phyloP scores from a whole-genome alignment of 2,797 vertebrate genomes.

The Sebastes matsubarae region DNA sequence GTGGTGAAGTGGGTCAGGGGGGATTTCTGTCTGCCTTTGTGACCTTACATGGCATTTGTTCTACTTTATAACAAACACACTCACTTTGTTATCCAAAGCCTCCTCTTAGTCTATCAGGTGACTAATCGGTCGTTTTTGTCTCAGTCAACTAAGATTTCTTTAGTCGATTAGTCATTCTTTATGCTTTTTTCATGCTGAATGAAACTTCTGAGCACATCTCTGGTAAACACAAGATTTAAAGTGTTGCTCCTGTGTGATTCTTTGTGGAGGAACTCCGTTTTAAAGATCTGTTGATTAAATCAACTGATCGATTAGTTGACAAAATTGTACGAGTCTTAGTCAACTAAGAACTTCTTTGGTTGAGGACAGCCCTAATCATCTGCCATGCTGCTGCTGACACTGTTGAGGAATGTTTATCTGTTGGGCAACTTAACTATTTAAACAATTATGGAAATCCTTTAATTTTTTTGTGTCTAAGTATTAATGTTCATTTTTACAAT shows the following conservation, averaged over 20 bases:
- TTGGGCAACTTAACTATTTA: neutral
- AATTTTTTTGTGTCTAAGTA: neutral
- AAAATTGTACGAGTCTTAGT: no score
- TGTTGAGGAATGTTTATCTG: neutral
- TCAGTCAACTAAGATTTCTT: no score
- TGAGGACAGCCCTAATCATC: neutral
- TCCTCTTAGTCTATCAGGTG: fast-evolving
- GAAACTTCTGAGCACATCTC: no score
- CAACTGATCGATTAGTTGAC: no score
- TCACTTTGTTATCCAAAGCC: neutral
- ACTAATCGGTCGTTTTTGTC: no score
- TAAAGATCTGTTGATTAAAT: no score
- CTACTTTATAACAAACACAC: conserved; percentile 4
- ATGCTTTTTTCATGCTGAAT: no score
- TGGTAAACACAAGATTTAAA: no score
- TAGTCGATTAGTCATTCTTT: no score
- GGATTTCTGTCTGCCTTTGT: conserved; percentile 55
- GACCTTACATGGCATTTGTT: conserved; percentile 38
- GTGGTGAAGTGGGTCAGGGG: conserved; percentile 73
- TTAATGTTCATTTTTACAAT: neutral
- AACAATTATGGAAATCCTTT: neutral
- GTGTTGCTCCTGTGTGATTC: no score
- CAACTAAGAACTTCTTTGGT: no score
- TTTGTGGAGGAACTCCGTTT: no score
- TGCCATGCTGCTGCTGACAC: neutral